Percentiles rank a stretch among this genome's conserved stretches.
Conservation (phyloP, 1,140 invertebrate species). For the Antheraea mylitta region DNA sequence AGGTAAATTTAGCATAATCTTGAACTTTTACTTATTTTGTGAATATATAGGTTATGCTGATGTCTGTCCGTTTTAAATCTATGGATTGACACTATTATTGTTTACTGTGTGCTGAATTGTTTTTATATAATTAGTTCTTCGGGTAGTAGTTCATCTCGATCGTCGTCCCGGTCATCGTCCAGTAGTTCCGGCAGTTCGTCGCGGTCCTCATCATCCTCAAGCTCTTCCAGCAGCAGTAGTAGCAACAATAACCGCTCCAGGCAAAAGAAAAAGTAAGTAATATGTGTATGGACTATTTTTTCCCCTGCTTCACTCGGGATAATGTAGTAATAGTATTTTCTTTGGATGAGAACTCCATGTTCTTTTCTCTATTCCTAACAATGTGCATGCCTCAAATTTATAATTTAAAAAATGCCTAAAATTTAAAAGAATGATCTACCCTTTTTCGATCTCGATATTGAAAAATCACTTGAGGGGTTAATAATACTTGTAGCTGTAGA, state of each 20-base stretch:
- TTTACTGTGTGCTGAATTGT: background rate
- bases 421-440: too few species aligned
- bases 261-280: conserved; percentile 80
- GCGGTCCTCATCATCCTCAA: conserved; percentile 80
- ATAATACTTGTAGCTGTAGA: background rate
- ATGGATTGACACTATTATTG: background rate
- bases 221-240: conserved; percentile 80
- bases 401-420: too few species aligned
- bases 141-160: conserved; percentile 87
- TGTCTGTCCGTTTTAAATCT: background rate
- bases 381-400: too few species aligned
- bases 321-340: too few species aligned
- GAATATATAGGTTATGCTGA: conserved; percentile 5
- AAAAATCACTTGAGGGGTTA: too few species aligned
- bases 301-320: too few species aligned
- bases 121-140: conserved; percentile 81
- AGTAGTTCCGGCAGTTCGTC: conserved; percentile 85
- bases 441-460: too few species aligned
- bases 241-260: conserved; percentile 80
- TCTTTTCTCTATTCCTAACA: too few species aligned
- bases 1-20: conserved; percentile 75
- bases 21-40: background rate
- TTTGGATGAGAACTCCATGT: too few species aligned
- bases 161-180: conserved; percentile 87
- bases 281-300: background rate